These are phyloP conservation scores for Dysmachus trigonus DNA, from an alignment of 2,888 invertebrate species.

Conservation along the genomic window DNA sequence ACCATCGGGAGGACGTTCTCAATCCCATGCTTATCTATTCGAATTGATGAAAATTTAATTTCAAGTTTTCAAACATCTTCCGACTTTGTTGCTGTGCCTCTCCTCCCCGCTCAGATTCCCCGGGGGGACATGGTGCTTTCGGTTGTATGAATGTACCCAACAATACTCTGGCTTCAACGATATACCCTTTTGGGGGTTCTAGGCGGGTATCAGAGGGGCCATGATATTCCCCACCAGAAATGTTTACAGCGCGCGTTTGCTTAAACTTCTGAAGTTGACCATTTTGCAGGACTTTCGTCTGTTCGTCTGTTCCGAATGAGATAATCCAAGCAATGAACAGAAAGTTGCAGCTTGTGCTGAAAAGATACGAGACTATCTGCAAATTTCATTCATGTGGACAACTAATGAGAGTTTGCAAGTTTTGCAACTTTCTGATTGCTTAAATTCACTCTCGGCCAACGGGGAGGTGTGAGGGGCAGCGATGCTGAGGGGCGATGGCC, in stretches of 20 bases:
- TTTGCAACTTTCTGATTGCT: slow-evolving; percentile 39
- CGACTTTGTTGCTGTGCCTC: background rate
- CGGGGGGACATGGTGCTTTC: background rate
- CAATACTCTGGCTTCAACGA: background rate
- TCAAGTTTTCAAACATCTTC: slow-evolving; percentile 44
- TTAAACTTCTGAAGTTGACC: slow-evolving; percentile 43
- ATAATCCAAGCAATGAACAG: slow-evolving; percentile 33
- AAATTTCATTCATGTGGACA: slow-evolving; percentile 34
- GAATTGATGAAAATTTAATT: slow-evolving; percentile 48
- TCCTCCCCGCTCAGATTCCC: background rate
- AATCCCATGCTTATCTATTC: slow-evolving; percentile 37
- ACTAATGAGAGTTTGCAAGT: slow-evolving; percentile 39
- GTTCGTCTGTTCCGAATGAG: slow-evolving; percentile 35
- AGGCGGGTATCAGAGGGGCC: too few species aligned
- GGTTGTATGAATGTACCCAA: background rate
- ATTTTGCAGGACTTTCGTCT: slow-evolving; percentile 43
- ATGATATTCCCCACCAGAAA: background rate
- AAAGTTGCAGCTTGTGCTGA: slow-evolving; percentile 14
- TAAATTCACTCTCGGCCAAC: slow-evolving; percentile 28
- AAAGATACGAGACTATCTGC: slow-evolving; percentile 20
- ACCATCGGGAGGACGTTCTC: background rate
- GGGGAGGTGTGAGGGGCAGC: background rate
- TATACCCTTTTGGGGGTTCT: background rate
- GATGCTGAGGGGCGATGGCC: background rate
- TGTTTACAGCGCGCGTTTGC: slow-evolving; percentile 46